Conservation (phyloP, 2,888 invertebrate species). For the Thysanoteuthis rhombus region DNA sequence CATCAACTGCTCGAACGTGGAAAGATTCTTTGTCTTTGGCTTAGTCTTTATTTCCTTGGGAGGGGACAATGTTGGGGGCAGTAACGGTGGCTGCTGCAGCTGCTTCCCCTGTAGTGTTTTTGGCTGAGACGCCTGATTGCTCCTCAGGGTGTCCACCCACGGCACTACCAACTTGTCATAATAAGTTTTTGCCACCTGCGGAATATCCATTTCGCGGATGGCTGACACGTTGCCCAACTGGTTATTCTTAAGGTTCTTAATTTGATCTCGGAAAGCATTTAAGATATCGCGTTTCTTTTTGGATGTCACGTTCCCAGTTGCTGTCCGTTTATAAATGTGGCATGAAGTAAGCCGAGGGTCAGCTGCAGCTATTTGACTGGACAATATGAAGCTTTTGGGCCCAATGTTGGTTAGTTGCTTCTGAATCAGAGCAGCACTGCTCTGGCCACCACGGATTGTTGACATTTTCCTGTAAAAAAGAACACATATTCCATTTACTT, state of each 20-base stretch:
- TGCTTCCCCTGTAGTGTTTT: neutral
- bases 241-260: neutral
- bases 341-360: neutral
- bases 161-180: neutral
- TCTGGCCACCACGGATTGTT: neutral
- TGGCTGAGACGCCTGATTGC: neutral
- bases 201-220: constrained; percentile 19
- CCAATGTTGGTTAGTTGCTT: neutral
- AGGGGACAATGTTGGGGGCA: neutral
- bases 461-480: constrained; percentile 1
- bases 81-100: neutral
- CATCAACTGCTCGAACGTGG: constrained; percentile 33
- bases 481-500: neutral
- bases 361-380: neutral
- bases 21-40: neutral
- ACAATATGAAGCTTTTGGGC: neutral
- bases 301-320: neutral
- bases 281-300: constrained; percentile 14
- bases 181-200: neutral
- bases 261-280: neutral
- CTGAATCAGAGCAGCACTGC: constrained; percentile 1
- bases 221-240: neutral
- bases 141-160: neutral
- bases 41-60: neutral
- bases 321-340: neutral